Evolutionary conservation across 1,140 invertebrate genomes (phyloP), one percentile per base, ranked within the genome.

Genomic region (Triops cancriformis): DNA sequence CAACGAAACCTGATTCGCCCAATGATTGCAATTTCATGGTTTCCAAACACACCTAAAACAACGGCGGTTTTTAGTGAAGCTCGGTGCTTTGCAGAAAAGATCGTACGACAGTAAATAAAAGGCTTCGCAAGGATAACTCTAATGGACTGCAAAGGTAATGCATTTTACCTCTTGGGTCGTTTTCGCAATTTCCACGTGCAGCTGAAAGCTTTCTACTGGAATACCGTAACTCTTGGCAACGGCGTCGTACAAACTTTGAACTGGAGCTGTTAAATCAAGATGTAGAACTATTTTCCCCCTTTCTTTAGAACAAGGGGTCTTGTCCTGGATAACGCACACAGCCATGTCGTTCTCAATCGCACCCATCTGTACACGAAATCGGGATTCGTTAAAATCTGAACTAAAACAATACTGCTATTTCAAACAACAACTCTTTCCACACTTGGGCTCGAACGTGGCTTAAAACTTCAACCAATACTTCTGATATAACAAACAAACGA

Each of bases 301-400:
- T n/a, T 18, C 51, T 64, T 64, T 64, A 23, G 51, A 64, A 64
- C 18, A n/a, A 64, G 51, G 51, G 51, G 18, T n/a, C 51, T 64
- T 64, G 51, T 64, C 51, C 51, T 64, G 51, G 51, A 64, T 64
- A n/a, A 64, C 51, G 23, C 51, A 64, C 51, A 64, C 51, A n/a
- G 51, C 51, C 51, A 64, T 64, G 18, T 23, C 51, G 51, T 23
- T 64, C 6, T 64, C 51, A 18, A 64, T 64, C n/a, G 23, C 51
- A 23, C 51, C 51, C 51, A 64, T 64, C 51, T 64, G 23, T 7
- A 37, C 31, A 64, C 23, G 2, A 64, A 14, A 10, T n/a, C n/a
- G 14, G 23, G 3, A 64, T 23, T 64, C 11, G 43, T 45, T 45
- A 1, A 23, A 64, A n/a, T 64, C 7, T 6, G 4, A 23, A 0